These are phyloP conservation scores for Epistrophe grossulariae DNA, from an alignment of 2,888 invertebrate genomes.

Conservation along the genomic window DNA sequence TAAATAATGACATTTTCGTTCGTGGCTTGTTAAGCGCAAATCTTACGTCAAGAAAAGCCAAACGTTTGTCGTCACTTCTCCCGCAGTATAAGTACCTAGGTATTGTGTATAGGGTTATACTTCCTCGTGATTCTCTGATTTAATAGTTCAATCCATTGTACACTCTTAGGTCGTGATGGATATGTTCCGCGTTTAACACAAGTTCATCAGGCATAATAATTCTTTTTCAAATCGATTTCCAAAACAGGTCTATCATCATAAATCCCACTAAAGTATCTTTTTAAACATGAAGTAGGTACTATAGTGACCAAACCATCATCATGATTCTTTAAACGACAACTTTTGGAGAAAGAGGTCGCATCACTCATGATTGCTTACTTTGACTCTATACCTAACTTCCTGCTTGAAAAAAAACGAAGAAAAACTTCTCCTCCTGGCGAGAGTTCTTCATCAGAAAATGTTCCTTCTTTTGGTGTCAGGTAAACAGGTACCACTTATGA, in stretches of 20 bases:
- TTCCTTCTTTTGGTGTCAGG: slow-evolving; percentile 58
- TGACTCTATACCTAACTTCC: slow-evolving; percentile 21
- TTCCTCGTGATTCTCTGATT: slow-evolving; percentile 34
- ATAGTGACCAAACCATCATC: slow-evolving; percentile 45
- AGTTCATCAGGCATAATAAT: slow-evolving; percentile 16
- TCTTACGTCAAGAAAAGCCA: neutral
- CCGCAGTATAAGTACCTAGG: neutral
- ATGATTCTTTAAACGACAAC: slow-evolving; percentile 39
- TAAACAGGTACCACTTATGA: slow-evolving; percentile 52
- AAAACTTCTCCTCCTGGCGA: neutral
- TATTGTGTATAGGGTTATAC: neutral
- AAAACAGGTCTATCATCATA: slow-evolving; percentile 30
- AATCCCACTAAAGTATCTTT: slow-evolving; percentile 39
- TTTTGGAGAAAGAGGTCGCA: slow-evolving; percentile 63
- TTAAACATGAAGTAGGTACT: slow-evolving; percentile 34
- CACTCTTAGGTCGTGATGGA: slow-evolving; percentile 60
- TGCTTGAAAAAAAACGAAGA: slow-evolving; percentile 2
- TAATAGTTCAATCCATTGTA: slow-evolving; percentile 10
- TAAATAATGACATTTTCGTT: slow-evolving; percentile 56
- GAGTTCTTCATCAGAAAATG: slow-evolving; percentile 48
- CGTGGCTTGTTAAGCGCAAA: slow-evolving; percentile 21
- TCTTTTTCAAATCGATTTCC: slow-evolving; percentile 19
- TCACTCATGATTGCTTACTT: slow-evolving; percentile 65
- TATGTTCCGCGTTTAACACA: slow-evolving; percentile 39
- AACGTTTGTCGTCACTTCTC: neutral